Evolutionary conservation across 2,888 invertebrate genomes (phyloP).

Genomic region (Microplitis deprimator): DNA sequence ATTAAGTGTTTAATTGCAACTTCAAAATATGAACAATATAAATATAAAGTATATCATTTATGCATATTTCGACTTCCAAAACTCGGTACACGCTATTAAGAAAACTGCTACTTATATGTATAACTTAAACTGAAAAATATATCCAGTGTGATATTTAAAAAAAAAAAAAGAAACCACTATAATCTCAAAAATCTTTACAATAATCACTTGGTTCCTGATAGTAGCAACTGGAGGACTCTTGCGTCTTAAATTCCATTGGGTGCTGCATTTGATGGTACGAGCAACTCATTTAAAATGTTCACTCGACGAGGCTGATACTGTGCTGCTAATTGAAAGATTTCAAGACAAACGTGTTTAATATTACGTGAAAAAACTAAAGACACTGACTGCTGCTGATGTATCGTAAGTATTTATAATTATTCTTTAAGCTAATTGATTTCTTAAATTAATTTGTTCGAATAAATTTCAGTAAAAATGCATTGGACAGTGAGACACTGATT

Average conservation of each 20-base stretch:
- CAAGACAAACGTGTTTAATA: slow-evolving; percentile 82
- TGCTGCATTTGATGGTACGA: slow-evolving; percentile 84
- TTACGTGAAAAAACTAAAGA: slow-evolving; percentile 77
- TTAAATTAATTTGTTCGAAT: background rate
- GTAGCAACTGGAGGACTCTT: slow-evolving; percentile 82
- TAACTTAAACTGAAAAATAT: no score
- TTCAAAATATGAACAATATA: no score
- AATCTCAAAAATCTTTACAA: slow-evolving; percentile 74
- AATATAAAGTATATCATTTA: no score
- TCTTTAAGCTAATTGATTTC: no score
- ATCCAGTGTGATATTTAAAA: no score
- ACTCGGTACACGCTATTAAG: no score
- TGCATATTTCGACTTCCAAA: no score
- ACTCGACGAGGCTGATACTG: slow-evolving; percentile 82
- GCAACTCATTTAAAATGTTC: slow-evolving; percentile 82
- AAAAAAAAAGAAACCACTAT: no score
- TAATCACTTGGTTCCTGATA: slow-evolving; percentile 78
- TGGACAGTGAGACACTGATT: slow-evolving; percentile 58
- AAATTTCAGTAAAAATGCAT: slow-evolving; percentile 56
- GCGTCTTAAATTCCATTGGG: slow-evolving; percentile 91
- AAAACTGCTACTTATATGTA: no score
- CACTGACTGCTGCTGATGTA: slow-evolving; percentile 72
- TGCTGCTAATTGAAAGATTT: slow-evolving; percentile 84
- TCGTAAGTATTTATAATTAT: slow-evolving; percentile 53
- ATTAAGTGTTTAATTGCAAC: no score